Conservation (phyloP, 2,888 invertebrate species). For the Tetrapedia diversipes region DNA sequence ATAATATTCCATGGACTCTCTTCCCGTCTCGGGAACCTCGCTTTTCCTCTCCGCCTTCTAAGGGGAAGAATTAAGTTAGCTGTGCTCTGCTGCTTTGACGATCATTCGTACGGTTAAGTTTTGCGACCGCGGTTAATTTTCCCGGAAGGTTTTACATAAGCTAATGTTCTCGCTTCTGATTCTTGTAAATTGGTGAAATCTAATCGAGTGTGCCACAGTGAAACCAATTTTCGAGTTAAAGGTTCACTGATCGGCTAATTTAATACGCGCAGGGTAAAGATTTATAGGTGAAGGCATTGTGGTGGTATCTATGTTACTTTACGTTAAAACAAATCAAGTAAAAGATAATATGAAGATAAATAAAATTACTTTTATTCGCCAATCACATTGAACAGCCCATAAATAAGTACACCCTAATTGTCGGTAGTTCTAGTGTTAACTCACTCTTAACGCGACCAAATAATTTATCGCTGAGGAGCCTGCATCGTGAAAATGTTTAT, state of each 20-base stretch:
- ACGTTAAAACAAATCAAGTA: too few species aligned
- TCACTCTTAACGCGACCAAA: too few species aligned
- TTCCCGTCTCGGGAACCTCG: background rate
- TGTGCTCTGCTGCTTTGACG: conserved; percentile 25
- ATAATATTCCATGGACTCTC: background rate
- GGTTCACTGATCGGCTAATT: conserved; percentile 2
- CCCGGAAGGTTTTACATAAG: conserved; percentile 25
- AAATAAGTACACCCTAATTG: too few species aligned
- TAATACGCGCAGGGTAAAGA: background rate
- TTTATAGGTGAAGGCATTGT: conserved; percentile 20
- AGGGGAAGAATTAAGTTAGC: conserved; percentile 31
- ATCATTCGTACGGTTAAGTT: conserved; percentile 30
- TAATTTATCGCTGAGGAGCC: too few species aligned
- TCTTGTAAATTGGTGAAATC: conserved; percentile 44
- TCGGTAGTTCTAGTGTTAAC: too few species aligned
- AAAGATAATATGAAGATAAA: too few species aligned
- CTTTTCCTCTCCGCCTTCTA: background rate
- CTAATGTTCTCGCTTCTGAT: conserved; percentile 20
- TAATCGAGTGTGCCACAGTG: conserved; percentile 19
- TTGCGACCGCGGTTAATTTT: conserved; percentile 29
- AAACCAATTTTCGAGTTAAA: conserved; percentile 25
- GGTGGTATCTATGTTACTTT: too few species aligned
- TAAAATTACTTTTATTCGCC: too few species aligned
- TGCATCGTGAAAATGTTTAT: too few species aligned
- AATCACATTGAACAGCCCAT: too few species aligned